Percentiles rank a stretch among this genome's conserved stretches.
phyloP scores from a whole-genome alignment of 64 coral and sea anemone genomes.

The Montipora cactus region DNA sequence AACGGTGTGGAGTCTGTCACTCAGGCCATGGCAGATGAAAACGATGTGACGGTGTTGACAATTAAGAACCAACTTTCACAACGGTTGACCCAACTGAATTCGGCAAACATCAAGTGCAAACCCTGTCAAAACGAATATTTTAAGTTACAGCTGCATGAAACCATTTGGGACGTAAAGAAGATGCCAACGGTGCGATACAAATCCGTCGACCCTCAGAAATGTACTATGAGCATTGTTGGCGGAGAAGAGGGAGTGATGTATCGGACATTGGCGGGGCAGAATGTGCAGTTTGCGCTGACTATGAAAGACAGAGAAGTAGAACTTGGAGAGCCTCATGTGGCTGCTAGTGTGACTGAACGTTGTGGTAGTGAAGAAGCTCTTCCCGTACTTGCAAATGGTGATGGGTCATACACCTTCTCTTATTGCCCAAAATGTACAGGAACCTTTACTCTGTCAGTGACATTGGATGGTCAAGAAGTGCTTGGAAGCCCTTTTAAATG shows the following conservation, averaged over 20 bases:
- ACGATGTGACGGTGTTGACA: constrained; percentile 13
- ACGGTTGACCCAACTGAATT: constrained; percentile 21
- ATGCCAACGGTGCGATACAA: neutral
- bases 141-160: neutral
- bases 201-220: neutral
- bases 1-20: neutral
- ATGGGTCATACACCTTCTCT: neutral
- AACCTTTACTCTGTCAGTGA: constrained; percentile 1
- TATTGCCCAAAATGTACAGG: neutral
- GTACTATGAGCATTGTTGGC: neutral
- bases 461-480: neutral
- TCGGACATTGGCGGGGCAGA: neutral
- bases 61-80: constrained; percentile 27
- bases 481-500: neutral
- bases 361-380: neutral
- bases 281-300: neutral
- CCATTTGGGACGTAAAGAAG: neutral
- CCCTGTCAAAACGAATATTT: constrained; percentile 16
- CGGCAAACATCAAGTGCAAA: constrained; percentile 1
- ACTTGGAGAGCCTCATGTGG: neutral
- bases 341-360: neutral
- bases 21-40: neutral
- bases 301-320: neutral
- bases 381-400: neutral
- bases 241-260: constrained; percentile 17